Base-by-base conservation (phyloP, 2,113 vertebrate species). In the Oophaga pumilio region DNA sequence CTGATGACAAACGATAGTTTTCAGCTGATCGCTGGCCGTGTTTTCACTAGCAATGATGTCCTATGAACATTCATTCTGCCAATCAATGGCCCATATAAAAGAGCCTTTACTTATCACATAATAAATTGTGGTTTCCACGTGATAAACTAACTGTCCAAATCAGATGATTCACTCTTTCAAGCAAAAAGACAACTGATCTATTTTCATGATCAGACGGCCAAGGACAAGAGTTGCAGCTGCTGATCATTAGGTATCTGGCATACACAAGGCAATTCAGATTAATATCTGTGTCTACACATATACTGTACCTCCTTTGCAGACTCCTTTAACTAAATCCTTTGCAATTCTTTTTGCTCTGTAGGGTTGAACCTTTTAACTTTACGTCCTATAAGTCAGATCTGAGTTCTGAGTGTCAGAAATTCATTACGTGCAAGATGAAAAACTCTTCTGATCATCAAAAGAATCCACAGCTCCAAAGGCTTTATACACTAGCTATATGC, bases 161-260 rank as follows among this genome's bases (percentile, higher is more conserved):
- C 24, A 64, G 43, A 60, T 52, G 57, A 85, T 85, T 76, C 84
- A 74, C 11, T 33, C 57, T 52, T 22, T 77, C 28, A 76, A 62
- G 43, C 10, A 10, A 14, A 60, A 76, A 57, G 24, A 85, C 53
- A 85, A 49, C n/a, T 22, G 43, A 60, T 76, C 13, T 33, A 22
- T 50, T 57, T 82, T 57, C 62, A 68, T 78, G 64, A 49, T 69
- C 49, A 73, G 50, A 69, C 81, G 52, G 62, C 28, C 62, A 56
- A 10, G n/a, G 85, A 87, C 78, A 81, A 82, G 82, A 52, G 85
- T 8, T 81, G 53, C 85, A 87, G 85, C 77, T 87, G 85, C 64
- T 81, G 60, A 66, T 73, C 52, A 71, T 71, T 81, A 87, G 15
- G 49, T 79, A 71, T 68, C 50, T 60, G 78, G 26, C 85, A 26